Base-by-base conservation (phyloP, 2,113 vertebrate species). In the Gasterosteus nipponicus region DNA sequence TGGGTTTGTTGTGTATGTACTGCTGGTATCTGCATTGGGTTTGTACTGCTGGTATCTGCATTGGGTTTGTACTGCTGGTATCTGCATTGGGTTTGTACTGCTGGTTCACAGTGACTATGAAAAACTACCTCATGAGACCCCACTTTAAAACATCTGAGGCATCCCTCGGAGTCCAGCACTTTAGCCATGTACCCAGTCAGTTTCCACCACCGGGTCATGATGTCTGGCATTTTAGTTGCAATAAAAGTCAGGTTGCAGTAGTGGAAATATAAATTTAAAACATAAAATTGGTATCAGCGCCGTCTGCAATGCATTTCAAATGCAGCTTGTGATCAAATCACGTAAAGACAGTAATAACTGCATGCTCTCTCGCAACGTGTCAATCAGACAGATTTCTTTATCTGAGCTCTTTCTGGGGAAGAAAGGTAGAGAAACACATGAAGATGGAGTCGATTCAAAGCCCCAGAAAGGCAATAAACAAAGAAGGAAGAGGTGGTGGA, bases 361-460 rank as follows among this genome's bases (percentile, higher is more conserved):
- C 38, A 31, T 10, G 42, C 19, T 15, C 31, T 42, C 56, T 72
- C 61, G 47, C 46, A 18, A n/a, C 47, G 61, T n/a, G 54, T 61
- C 75, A 47, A 8, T 69, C 49, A 61, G 33, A 57, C 54, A 62
- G 4, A 35, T 63, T 57, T 14, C 38, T 18, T 42, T n/a, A 12
- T 38, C 41, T 71, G 19, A n/a, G 2, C 33, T 15, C 19, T 39
- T 31, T 56, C 42, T 66, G n/a, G 19, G 41, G 4, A 15, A 22
- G 4, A 4, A 61, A 7, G 10, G 39, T 7, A 4, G 22, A 0
- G 14, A 49, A 4, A 47, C 31, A 63, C 58, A 7, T 15, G 44
- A 39, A 29, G 8, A 5, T 19, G 14, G 11, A 39, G 4, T 16
- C 5, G 22, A 0, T 44, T 18, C 2, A 31, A 9, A 56, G 10